phyloP scores from a whole-genome alignment of 30 jellyfish, hydroid and myxozoan genomes.

The Haliclystus octoradiatus region DNA sequence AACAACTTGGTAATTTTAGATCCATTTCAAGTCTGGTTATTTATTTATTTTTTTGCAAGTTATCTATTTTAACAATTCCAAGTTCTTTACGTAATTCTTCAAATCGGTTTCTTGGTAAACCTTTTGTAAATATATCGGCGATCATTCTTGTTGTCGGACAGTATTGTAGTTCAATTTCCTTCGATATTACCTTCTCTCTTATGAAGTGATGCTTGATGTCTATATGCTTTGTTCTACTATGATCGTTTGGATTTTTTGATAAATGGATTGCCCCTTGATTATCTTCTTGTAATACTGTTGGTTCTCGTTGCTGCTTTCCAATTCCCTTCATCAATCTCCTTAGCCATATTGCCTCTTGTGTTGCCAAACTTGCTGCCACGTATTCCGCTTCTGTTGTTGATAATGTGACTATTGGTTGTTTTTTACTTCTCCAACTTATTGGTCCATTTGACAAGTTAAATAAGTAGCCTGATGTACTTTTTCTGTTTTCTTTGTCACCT shows the following conservation, averaged over 20 bases:
- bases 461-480: constrained; percentile 29
- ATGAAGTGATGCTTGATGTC: constrained; percentile 14
- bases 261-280: constrained; percentile 31
- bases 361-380: constrained; percentile 16
- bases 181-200: constrained; percentile 18
- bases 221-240: constrained; percentile 27
- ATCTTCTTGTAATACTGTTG: constrained; percentile 23
- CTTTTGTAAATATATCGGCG: constrained; percentile 31
- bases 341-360: constrained; percentile 47
- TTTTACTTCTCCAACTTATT: constrained; percentile 19
- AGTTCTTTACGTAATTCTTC: constrained; percentile 3
- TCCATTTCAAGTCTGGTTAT: too few species aligned
- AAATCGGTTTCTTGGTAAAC: too few species aligned
- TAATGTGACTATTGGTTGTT: constrained; percentile 19
- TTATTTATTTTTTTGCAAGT: too few species aligned
- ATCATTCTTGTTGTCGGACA: constrained; percentile 27
- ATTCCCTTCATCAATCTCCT: constrained; percentile 17
- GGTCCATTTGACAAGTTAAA: constrained; percentile 5
- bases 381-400: constrained; percentile 29
- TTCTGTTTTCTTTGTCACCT: constrained; percentile 5
- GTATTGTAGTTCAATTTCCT: constrained; percentile 11
- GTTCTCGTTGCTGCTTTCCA: constrained; percentile 9
- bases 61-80: too few species aligned
- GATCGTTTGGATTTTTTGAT: constrained; percentile 19
- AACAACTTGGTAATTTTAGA: too few species aligned